phyloP scores from a whole-genome alignment of 2,888 invertebrate genomes.

The Dasypogon diadema region DNA sequence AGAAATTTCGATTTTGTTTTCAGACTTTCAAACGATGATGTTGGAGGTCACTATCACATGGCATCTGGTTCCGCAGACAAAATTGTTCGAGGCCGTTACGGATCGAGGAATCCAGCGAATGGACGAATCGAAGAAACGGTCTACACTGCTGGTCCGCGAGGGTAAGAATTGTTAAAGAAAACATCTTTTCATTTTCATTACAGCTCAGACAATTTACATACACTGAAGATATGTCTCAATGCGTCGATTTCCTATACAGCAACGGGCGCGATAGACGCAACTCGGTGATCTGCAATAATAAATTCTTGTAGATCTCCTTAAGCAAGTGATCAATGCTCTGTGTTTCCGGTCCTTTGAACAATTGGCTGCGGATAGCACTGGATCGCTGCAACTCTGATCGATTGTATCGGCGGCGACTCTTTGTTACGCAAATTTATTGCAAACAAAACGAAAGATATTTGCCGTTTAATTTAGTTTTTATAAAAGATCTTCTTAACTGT shows the following conservation, averaged over 20 bases:
- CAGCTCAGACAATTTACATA: conserved; percentile 10
- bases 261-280: conserved; percentile 31
- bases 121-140: conserved; percentile 78
- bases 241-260: conserved; percentile 41
- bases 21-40: conserved; percentile 72
- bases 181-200: background rate
- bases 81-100: conserved; percentile 79
- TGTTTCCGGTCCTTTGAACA: conserved; percentile 57
- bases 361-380: conserved; percentile 6
- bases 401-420: background rate
- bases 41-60: conserved; percentile 78
- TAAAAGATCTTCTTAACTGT: no score
- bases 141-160: conserved; percentile 82
- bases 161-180: conserved; percentile 67
- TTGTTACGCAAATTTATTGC: conserved; percentile 34
- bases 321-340: conserved; percentile 58
- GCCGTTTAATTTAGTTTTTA: conserved; percentile 2
- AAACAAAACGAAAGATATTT: conserved; percentile 8
- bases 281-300: conserved; percentile 35
- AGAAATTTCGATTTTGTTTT: conserved; percentile 22
- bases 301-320: conserved; percentile 52
- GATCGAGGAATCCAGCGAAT: conserved; percentile 78
- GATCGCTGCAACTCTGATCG: conserved; percentile 24
- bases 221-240: conserved; percentile 23
- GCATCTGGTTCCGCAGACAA: conserved; percentile 75